Evolutionary conservation across 2,113 vertebrate genomes (phyloP).

Genomic region (Corythornis madagascariensis): DNA sequence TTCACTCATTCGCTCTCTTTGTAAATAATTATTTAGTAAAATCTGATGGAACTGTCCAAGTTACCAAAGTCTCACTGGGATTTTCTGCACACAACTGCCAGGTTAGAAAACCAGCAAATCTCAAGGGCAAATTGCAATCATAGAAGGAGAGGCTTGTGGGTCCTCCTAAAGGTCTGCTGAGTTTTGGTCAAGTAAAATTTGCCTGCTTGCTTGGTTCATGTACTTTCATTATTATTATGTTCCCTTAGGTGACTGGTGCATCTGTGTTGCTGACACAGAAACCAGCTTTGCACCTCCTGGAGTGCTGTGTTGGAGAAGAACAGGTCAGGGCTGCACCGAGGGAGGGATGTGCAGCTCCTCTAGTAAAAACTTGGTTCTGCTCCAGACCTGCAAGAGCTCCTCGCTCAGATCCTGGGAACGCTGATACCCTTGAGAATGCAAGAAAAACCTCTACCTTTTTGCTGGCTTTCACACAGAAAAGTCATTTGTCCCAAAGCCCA

Average conservation of each 20-base stretch:
- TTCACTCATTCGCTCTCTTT: slow-evolving; percentile 24
- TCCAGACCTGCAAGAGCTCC: slow-evolving; percentile 25
- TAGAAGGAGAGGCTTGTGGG: background rate
- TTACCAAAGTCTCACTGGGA: background rate
- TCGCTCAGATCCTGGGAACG: background rate
- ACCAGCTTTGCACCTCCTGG: background rate
- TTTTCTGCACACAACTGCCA: background rate
- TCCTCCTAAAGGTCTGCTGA: background rate
- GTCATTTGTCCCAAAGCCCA: slow-evolving; percentile 35
- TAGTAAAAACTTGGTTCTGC: background rate
- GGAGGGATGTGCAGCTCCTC: background rate
- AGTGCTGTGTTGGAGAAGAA: background rate
- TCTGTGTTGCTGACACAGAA: background rate
- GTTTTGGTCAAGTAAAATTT: background rate
- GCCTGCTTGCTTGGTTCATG: background rate
- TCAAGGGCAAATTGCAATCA: background rate
- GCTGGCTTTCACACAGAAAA: background rate
- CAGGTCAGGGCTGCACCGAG: background rate
- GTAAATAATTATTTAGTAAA: slow-evolving; percentile 42
- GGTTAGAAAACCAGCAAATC: accelerated
- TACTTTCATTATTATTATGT: background rate
- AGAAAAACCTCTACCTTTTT: background rate
- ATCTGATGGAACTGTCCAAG: slow-evolving; percentile 25
- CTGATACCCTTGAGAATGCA: background rate
- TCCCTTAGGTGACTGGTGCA: background rate